Base-by-base conservation (phyloP, 2,888 invertebrate genomes). In the Drosophila neutralis region DNA sequence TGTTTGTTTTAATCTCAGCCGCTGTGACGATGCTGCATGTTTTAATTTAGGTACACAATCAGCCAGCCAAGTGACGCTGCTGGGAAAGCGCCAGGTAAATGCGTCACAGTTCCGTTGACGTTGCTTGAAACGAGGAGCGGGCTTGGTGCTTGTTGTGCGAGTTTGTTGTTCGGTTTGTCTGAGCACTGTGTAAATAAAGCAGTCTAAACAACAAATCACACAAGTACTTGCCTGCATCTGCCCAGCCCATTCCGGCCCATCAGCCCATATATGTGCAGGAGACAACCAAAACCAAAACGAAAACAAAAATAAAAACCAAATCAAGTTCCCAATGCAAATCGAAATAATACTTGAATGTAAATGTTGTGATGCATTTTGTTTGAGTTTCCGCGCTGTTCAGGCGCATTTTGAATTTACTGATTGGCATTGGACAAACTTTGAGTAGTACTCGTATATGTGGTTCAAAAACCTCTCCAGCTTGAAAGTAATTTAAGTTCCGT, bases 401-500 rank as follows among this genome's bases (percentile, higher is more conserved):
- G 45, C 31, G 35, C 45, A 68, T 54, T 62, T 68, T 64, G 1
- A 53, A 59, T 53, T 72, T 36, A 42, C 33, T 53, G 33, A 36
- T 52, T 80, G 77, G 35, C 78, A 81, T 78, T 78, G 80, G 54
- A 35, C 33, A 38, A 68, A 64, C 73, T 62, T 56, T 59, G 48
- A 33, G 42, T 11, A 33, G 54, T 18, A 56, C 54, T 69, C 31
- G 31, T 24, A 54, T 54, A 60, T 59, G 48, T 77, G 66, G 88
- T 85, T 90, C 90, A 90, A 85, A 85, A 90, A 87, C 83, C 86
- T 82, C 86, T 77, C 62, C 62, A 82, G 38, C 64, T 79, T 33
- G 48, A 70, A 71, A 73, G 61, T 89, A 87, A 85, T 85, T 89
- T 64, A 73, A 85, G 90, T 80, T 85, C 77, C 88, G 90, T 89